phyloP scores from a whole-genome alignment of 2,113 vertebrate species.

The Cervus canadensis region DNA sequence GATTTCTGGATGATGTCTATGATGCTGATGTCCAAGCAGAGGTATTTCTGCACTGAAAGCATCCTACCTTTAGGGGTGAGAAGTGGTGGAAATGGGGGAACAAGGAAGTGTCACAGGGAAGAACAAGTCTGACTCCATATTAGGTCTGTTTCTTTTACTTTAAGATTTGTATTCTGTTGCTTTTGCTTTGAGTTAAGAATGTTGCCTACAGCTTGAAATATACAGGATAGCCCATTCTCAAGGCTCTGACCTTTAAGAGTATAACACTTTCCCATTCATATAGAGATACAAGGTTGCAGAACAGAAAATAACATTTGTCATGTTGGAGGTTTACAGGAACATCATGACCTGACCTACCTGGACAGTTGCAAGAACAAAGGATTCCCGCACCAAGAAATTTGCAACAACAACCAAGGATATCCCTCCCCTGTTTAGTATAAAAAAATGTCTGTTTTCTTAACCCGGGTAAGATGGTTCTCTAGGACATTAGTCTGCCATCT shows the following conservation, averaged over 20 bases:
- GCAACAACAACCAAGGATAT: background rate
- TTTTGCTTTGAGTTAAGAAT: background rate
- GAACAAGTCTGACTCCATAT: background rate
- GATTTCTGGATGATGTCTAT: background rate
- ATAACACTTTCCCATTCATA: background rate
- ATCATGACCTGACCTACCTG: background rate
- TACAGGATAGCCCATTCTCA: background rate
- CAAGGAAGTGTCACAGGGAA: background rate
- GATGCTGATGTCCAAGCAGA: background rate
- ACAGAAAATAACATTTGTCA: background rate
- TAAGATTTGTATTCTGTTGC: background rate
- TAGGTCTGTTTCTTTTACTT: background rate
- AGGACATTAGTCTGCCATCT: background rate
- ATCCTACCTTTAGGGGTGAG: background rate
- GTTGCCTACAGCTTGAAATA: background rate
- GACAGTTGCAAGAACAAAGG: background rate
- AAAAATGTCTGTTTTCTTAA: background rate
- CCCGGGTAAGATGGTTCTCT: background rate
- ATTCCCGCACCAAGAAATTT: background rate
- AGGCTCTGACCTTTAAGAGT: background rate
- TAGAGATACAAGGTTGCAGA: background rate
- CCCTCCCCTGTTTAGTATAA: background rate
- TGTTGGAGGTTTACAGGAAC: background rate
- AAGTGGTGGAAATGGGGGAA: fast-evolving
- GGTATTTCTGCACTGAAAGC: background rate